These are phyloP conservation scores for Dugesia japonica DNA, from an alignment of 2,888 invertebrate species.

Conservation along the genomic window DNA sequence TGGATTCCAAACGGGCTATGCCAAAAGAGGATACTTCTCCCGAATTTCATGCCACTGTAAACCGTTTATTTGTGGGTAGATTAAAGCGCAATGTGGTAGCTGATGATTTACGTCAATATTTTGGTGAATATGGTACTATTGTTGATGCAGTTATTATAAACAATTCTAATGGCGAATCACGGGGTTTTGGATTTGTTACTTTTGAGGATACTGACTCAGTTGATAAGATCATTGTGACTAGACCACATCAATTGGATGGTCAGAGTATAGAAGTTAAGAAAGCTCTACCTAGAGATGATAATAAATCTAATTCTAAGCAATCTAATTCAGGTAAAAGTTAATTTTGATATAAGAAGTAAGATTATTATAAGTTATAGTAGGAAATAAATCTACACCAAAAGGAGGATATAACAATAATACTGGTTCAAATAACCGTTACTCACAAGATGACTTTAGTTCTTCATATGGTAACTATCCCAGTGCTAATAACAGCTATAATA, in stretches of 20 bases:
- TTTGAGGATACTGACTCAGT: slow-evolving; percentile 92
- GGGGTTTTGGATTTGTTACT: slow-evolving; percentile 87
- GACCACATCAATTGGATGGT: slow-evolving; percentile 29
- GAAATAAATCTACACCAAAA: background rate
- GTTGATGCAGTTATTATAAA: slow-evolving; percentile 68
- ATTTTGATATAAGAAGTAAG: background rate
- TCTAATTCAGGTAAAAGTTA: background rate
- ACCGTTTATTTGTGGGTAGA: slow-evolving; percentile 82
- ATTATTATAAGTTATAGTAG: background rate
- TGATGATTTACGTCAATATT: slow-evolving; percentile 56
- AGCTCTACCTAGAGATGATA: slow-evolving; percentile 34
- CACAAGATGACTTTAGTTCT: background rate
- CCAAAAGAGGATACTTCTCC: slow-evolving; percentile 65
- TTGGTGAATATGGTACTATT: slow-evolving; percentile 60
- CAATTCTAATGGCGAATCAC: slow-evolving; percentile 77
- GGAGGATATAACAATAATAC: background rate
- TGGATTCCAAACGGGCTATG: slow-evolving; percentile 89
- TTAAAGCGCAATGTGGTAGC: slow-evolving; percentile 79
- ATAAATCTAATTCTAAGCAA: background rate
- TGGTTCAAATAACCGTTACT: background rate
- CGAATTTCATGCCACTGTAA: slow-evolving; percentile 78
- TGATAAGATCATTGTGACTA: slow-evolving; percentile 63
- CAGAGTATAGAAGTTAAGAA: slow-evolving; percentile 33
- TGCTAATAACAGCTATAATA: background rate
- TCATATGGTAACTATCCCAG: background rate